Evolutionary conservation across 1,140 invertebrate species (phyloP).

Genomic region (Planococcus citri): DNA sequence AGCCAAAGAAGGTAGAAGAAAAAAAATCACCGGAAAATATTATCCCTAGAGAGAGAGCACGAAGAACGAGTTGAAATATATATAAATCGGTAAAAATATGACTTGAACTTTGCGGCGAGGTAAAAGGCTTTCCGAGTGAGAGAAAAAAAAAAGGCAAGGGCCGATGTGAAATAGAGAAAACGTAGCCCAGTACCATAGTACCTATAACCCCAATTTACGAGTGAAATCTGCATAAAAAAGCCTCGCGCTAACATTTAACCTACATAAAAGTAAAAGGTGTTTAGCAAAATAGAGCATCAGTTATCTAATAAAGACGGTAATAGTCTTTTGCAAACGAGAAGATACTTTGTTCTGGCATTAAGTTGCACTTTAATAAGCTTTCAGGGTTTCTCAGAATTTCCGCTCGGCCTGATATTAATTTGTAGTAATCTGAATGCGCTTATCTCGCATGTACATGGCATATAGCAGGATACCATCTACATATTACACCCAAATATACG

Average conservation of each 20-base stretch:
- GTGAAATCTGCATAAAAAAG: not conserved
- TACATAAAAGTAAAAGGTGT: constrained; percentile 7
- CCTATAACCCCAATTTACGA: constrained; percentile 7
- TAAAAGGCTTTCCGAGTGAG: too few species aligned
- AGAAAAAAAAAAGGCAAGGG: not conserved
- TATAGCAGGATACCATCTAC: too few species aligned
- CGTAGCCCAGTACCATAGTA: not conserved
- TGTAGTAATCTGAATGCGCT: not conserved
- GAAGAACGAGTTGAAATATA: too few species aligned
- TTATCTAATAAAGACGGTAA: constrained; percentile 4
- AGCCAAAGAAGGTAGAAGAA: too few species aligned
- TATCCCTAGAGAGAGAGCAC: too few species aligned
- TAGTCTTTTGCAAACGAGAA: not conserved
- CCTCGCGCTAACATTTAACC: not conserved
- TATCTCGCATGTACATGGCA: too few species aligned
- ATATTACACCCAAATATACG: too few species aligned
- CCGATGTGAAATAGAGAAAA: not conserved
- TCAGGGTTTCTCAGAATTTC: not conserved
- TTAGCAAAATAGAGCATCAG: constrained; percentile 3
- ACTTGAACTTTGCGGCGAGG: too few species aligned
- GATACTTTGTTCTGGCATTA: not conserved
- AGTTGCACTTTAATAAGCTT: constrained; percentile 2
- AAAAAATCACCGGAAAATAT: too few species aligned
- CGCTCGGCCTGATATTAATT: constrained; percentile 1
- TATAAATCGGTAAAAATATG: too few species aligned